These are phyloP conservation scores for Drosophila neocordata DNA, from an alignment of 1,140 invertebrate species.

Conservation along the genomic window DNA sequence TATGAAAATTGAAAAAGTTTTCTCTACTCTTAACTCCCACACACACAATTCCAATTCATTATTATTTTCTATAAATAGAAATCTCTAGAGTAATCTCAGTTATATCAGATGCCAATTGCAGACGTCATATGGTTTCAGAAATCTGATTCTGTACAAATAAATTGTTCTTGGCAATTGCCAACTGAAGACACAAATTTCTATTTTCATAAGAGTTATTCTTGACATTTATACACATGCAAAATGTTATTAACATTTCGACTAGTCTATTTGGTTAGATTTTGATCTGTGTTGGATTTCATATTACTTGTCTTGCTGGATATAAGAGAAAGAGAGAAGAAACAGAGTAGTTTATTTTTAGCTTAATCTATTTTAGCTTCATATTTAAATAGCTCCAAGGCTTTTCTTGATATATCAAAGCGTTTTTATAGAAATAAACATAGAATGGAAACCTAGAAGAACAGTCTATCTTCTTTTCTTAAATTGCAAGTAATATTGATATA, in stretches of 20 bases:
- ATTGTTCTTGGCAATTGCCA: neutral
- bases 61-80: slow-evolving; percentile 18
- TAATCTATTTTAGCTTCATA: too few species aligned
- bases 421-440: too few species aligned
- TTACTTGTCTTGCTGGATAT: too few species aligned
- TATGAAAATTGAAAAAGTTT: slow-evolving; percentile 15
- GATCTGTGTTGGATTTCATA: neutral
- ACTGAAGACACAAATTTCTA: neutral
- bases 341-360: too few species aligned
- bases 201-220: neutral
- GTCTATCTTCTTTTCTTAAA: too few species aligned
- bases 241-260: neutral
- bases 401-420: too few species aligned
- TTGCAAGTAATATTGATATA: too few species aligned
- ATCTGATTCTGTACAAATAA: neutral
- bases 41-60: slow-evolving; percentile 1
- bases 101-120: slow-evolving; percentile 8
- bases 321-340: too few species aligned
- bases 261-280: neutral
- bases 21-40: neutral
- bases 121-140: slow-evolving; percentile 6
- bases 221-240: neutral
- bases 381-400: too few species aligned
- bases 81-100: neutral
- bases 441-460: too few species aligned